A percentile compares a stretch with the other conserved stretches of the same genome.
Conservation (phyloP, 2,113 vertebrate genomes). For the Jacana jacana region DNA sequence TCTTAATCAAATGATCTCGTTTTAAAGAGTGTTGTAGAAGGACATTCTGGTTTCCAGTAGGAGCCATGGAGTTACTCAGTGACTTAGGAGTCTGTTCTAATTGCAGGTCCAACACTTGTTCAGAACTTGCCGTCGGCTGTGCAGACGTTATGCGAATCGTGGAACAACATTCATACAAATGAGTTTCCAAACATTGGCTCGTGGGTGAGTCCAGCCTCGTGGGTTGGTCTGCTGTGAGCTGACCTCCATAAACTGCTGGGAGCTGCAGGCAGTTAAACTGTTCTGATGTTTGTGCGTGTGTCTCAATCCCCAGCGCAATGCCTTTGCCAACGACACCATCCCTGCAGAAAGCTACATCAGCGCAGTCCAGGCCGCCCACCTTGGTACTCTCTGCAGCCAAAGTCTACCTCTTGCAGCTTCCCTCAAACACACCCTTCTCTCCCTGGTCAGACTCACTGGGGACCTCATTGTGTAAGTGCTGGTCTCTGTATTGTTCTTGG, state of each 20-base stretch:
- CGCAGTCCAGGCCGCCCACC: slow-evolving; percentile 94
- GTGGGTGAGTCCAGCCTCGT: slow-evolving; percentile 81
- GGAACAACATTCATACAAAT: slow-evolving; percentile 95
- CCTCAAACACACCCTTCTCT: slow-evolving; percentile 93
- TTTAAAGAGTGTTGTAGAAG: not conserved
- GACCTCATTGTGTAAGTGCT: slow-evolving; percentile 94
- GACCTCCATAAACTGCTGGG: not conserved
- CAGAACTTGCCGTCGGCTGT: slow-evolving; percentile 92
- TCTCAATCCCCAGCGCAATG: slow-evolving; percentile 84
- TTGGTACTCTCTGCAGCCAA: slow-evolving; percentile 93
- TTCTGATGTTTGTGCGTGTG: not conserved
- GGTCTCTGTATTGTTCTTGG: not conserved
- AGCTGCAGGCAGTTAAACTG: too few species aligned
- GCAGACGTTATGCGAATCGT: slow-evolving; percentile 91
- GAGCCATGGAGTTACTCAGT: not conserved
- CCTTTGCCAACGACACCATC: slow-evolving; percentile 97
- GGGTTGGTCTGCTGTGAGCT: not conserved
- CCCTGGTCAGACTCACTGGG: slow-evolving; percentile 92
- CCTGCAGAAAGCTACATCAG: slow-evolving; percentile 98
- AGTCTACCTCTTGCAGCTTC: slow-evolving; percentile 91
- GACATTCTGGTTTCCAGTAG: not conserved
- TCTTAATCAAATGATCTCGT: not conserved
- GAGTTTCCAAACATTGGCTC: slow-evolving; percentile 98
- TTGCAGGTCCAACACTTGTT: slow-evolving; percentile 85
- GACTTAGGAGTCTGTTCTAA: not conserved